These are phyloP conservation scores for Psephotus haematonotus DNA, from an alignment of 2,113 vertebrate species.

Conservation along the genomic window DNA sequence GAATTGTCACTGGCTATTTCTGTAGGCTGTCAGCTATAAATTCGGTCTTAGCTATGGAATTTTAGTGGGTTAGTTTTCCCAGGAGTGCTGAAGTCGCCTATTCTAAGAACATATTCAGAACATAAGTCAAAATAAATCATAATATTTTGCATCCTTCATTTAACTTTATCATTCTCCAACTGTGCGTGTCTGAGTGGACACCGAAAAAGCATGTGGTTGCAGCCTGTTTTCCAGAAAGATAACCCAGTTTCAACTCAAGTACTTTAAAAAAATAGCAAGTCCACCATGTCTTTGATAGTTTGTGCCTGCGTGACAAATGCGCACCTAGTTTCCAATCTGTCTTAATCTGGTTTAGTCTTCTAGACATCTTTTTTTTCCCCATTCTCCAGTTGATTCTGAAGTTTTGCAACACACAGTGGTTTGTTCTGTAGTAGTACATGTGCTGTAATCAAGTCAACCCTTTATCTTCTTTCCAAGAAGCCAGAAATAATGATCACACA, in stretches of 20 bases:
- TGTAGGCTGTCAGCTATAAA: neutral
- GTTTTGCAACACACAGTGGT: neutral
- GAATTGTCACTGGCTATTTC: neutral
- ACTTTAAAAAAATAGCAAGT: neutral
- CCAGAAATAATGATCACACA: neutral
- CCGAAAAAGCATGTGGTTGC: neutral
- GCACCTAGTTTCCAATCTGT: neutral
- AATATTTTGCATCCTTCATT: neutral
- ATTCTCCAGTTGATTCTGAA: neutral
- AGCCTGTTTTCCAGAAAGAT: neutral
- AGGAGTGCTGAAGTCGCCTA: neutral
- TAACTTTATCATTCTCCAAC: neutral
- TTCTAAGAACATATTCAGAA: neutral
- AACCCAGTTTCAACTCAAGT: neutral
- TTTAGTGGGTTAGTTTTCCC: neutral
- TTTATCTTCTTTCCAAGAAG: neutral
- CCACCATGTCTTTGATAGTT: neutral
- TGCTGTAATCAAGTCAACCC: neutral
- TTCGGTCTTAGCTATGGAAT: neutral
- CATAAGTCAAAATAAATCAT: neutral
- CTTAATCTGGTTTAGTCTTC: neutral
- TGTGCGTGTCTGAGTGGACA: neutral
- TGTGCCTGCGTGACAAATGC: neutral
- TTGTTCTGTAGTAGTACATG: neutral
- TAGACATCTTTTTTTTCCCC: neutral